Conservation (phyloP, 1,140 invertebrate genomes). For the Acyrthosiphon pisum region DNA sequence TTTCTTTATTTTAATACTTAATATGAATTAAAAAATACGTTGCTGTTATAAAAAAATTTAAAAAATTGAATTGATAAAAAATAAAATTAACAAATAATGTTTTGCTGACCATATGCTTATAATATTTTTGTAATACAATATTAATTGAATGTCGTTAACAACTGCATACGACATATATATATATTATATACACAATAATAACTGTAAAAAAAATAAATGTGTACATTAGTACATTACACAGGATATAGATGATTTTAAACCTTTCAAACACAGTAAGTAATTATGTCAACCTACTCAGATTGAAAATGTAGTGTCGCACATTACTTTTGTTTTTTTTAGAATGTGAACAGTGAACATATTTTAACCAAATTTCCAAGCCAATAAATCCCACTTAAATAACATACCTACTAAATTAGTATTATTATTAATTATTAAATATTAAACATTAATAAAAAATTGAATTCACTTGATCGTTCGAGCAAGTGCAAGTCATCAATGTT, state of each 20-base stretch:
- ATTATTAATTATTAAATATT: neutral
- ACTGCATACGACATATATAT: neutral
- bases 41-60: neutral
- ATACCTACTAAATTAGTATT: neutral
- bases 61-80: neutral
- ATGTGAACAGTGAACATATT: neutral
- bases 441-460: neutral
- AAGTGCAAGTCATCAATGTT: constrained; percentile 26
- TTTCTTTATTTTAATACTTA: neutral
- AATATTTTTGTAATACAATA: constrained; percentile 12
- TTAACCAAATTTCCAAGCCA: neutral
- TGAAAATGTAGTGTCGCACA: neutral
- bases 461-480: neutral
- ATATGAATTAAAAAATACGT: neutral
- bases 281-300: neutral
- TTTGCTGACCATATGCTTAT: neutral
- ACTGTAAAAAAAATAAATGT: neutral
- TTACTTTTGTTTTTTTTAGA: neutral
- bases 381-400: neutral
- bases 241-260: neutral
- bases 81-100: neutral
- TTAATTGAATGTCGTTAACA: neutral
- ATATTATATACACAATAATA: neutral
- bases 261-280: neutral
- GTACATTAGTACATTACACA: neutral